Evolutionary conservation across 1,140 invertebrate genomes (phyloP), one percentile per base, ranked within the genome.

Genomic region (Uloborus diversus): DNA sequence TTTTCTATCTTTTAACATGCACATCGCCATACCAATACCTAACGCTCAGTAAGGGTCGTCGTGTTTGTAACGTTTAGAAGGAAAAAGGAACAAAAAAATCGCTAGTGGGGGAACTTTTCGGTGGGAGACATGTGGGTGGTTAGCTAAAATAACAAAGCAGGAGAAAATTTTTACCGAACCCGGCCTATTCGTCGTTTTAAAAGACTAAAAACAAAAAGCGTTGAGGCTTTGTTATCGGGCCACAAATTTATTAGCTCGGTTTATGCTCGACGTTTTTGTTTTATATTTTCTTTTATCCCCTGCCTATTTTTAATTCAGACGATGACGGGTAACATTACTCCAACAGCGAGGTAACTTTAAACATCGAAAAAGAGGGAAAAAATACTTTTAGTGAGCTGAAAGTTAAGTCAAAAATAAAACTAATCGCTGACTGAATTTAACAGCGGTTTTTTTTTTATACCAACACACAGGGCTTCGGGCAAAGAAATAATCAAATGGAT

Each of bases 161-260:
- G 42, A 27, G 14, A 66, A 66, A 71, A 57, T 59, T 49, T 59
- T 59, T 59, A 7, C 13, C 51, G 20, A 32, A 53, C 47, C 30
- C 59, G 59, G 32, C 59, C 59, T 62, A 62, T 62, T 62, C 59
- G 30, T 62, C 28, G 70, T 62, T 61, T 51, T 51, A 28, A 59
- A 71, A 56, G n/a, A 17, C 70, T 33, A 75, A 76, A 76, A 64
- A 65, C 47, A 76, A 76, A 76, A 65, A 37, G 42, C 73, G 17
- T 30, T 64, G 37, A n/a, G 62, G 49, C 61, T 65, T 76, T 76
- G 73, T 76, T 76, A 76, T 65, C 61, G 23, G 28, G 65, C 73
- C 73, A 76, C 73, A 76, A 76, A 76, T 76, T 76, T 76, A 76
- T 76, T 64, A 65, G 61, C 73, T 76, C 42, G 61, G 73, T 65